Conservation (phyloP, 2,113 vertebrate species). For the Spermophilus dauricus region DNA sequence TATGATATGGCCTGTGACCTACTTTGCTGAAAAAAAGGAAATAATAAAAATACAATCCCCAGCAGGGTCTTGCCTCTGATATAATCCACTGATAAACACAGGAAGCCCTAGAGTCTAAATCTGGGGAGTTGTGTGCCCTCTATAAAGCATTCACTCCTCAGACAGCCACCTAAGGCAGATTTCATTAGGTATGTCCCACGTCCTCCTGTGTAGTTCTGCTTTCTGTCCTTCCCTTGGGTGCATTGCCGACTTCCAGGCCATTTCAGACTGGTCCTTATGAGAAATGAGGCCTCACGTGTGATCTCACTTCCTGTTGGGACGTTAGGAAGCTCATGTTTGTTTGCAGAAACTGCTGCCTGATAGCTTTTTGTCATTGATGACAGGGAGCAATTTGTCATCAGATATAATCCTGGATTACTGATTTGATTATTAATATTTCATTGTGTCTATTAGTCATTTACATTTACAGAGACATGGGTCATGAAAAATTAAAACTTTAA, state of each 20-base stretch:
- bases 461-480: constrained; percentile 85
- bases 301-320: neutral
- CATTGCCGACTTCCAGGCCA: neutral
- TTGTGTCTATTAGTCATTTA: constrained; percentile 79
- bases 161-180: neutral
- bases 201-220: neutral
- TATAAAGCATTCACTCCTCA: neutral
- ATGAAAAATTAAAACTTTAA: constrained; percentile 87
- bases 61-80: neutral
- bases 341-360: constrained; percentile 1
- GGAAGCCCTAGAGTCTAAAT: neutral
- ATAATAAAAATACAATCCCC: neutral
- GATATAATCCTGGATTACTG: constrained; percentile 76
- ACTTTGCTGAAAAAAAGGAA: neutral
- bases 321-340: neutral
- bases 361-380: neutral
- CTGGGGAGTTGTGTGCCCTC: neutral
- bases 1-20: neutral
- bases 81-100: neutral
- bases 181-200: neutral
- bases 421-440: constrained; percentile 88
- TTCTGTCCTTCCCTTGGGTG: neutral
- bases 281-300: neutral
- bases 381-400: constrained; percentile 69
- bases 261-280: neutral